Percentiles rank a stretch among this genome's conserved stretches.
These are phyloP conservation scores for Hipposideros armiger DNA, from an alignment of 2,113 vertebrate species.

Conservation along the genomic window DNA sequence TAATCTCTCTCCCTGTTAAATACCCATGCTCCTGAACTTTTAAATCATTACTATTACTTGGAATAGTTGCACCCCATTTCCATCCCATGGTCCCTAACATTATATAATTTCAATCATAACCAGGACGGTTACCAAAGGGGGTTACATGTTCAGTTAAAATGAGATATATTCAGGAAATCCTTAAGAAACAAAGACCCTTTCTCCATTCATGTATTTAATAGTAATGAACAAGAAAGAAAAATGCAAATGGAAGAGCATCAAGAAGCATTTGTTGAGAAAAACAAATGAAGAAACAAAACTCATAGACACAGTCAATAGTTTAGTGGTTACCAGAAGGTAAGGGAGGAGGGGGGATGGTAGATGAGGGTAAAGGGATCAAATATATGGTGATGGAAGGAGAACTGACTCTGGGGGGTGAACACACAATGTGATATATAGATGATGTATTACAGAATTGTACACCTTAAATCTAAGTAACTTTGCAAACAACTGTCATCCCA, in stretches of 20 bases:
- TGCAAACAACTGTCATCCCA: too few species aligned
- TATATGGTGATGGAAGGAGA: too few species aligned
- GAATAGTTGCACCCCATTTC: not conserved
- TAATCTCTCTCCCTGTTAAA: not conserved
- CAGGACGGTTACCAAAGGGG: not conserved
- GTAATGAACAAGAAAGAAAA: slow-evolving; percentile 4
- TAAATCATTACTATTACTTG: not conserved
- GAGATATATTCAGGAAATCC: not conserved
- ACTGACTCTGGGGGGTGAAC: too few species aligned
- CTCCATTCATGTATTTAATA: slow-evolving; percentile 15
- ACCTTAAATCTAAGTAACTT: too few species aligned
- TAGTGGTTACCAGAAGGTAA: too few species aligned
- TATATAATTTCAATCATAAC: not conserved
- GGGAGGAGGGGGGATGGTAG: too few species aligned
- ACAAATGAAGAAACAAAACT: too few species aligned
- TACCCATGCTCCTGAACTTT: not conserved
- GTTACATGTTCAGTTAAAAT: not conserved
- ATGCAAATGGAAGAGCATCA: not conserved
- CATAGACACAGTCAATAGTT: too few species aligned
- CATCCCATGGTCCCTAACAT: not conserved
- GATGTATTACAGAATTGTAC: too few species aligned
- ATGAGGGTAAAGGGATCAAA: too few species aligned
- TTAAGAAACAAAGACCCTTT: slow-evolving; percentile 16
- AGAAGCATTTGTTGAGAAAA: not conserved
- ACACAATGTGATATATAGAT: too few species aligned